These are phyloP conservation scores for Microcebus ravelobensis DNA, from an alignment of 2,113 vertebrate genomes.

Conservation along the genomic window DNA sequence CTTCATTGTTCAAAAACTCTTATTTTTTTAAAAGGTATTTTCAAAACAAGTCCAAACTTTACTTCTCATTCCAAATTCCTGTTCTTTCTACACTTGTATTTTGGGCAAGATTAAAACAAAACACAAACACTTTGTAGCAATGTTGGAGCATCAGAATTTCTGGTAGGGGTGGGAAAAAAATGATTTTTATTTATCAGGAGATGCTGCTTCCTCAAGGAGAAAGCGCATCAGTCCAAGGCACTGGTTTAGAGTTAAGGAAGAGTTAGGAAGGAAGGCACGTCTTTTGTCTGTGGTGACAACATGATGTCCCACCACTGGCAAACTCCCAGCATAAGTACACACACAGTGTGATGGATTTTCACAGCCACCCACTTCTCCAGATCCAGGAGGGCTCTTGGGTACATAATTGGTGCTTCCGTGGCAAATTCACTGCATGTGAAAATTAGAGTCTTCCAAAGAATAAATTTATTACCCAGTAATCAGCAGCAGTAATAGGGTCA, in stretches of 20 bases:
- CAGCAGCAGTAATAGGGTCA: not conserved
- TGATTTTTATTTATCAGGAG: not conserved
- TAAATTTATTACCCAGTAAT: not conserved
- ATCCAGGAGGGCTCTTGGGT: not conserved
- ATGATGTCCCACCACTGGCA: not conserved
- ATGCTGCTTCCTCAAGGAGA: not conserved
- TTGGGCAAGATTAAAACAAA: not conserved
- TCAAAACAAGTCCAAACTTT: conserved; percentile 2
- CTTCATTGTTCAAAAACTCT: conserved; percentile 23
- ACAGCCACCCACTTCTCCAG: not conserved
- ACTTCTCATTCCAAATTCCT: not conserved
- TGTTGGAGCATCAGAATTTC: not conserved
- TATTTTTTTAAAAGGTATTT: conserved; percentile 36
- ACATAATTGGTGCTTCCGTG: fast-evolving
- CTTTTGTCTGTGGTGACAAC: not conserved
- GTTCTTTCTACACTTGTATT: not conserved
- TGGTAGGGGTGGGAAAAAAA: not conserved
- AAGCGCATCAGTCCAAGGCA: not conserved
- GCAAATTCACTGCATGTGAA: not conserved
- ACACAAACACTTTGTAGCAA: not conserved
- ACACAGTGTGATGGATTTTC: not conserved
- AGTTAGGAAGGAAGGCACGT: not conserved
- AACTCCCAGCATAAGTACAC: fast-evolving
- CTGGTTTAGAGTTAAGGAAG: not conserved
- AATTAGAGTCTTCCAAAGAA: not conserved